Evolutionary conservation across 2,113 vertebrate genomes (phyloP), one percentile per base, ranked within the genome.

Genomic region (Marmota monax): DNA sequence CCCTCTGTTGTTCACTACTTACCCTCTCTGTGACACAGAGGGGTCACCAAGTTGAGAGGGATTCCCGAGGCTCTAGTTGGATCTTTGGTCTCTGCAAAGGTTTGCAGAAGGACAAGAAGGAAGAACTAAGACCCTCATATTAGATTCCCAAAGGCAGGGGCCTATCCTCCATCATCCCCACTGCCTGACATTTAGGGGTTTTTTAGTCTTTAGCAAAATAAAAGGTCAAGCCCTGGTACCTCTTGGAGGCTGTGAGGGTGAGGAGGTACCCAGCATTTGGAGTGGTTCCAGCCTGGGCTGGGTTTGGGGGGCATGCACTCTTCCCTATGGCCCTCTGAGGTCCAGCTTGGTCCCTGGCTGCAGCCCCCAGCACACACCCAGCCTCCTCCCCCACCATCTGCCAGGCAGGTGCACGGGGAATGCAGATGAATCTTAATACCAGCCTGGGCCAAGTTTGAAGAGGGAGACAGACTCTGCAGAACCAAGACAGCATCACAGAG

Each of bases 301-400:
- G 70, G 39, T 23, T 29, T 2, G 0, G 27, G 45, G 51, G 65
- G 7, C 29, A 65, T 61, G 13, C 87, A 13, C 76, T 83, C 45
- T 48, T 70, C 92, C 88, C 80, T n/a, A 56, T 86, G 94, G 86
- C 77, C 95, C 86, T 95, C 65, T 7, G 5, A 87, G 87, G 95
- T 86, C 96, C 67, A 80, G 78, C 84, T 87, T 45, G 72, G 94
- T 96, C 94, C 61, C 84, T 94, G 96, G 88, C 93, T 83, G 83
- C 96, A 96, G 86, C 95, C 97, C 97, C 97, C 93, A 93, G 94
- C 94, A 73, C 48, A 37, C 97, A 97, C 95, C 95, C 93, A 95
- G 97, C 97, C 97, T 96, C 97, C 97, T 97, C 98, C 98, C 98
- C 98, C 97, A 97, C 98, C 98, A 98, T 98, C 97, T 98, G 98